phyloP scores from a whole-genome alignment of 2,797 vertebrate genomes.

The Periparus ater region DNA sequence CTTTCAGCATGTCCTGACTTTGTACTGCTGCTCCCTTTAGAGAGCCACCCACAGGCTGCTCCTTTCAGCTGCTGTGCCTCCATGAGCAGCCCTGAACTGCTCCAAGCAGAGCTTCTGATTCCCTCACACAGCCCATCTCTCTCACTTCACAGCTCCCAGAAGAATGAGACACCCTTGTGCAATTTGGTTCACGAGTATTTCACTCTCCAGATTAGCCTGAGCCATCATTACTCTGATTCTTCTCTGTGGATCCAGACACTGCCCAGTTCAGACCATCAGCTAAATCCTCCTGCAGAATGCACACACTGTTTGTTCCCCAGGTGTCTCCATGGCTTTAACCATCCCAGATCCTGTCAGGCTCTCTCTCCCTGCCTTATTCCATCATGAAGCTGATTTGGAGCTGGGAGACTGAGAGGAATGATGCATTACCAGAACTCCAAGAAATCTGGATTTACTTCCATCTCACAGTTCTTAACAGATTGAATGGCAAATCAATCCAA shows the following conservation, averaged over 20 bases:
- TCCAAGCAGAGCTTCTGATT: neutral
- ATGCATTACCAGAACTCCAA: neutral
- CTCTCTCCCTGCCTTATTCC: neutral
- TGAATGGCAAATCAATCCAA: neutral
- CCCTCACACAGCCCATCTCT: neutral
- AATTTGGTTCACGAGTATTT: neutral
- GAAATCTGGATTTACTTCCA: neutral
- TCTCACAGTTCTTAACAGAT: neutral
- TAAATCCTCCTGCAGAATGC: neutral
- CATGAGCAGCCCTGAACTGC: neutral
- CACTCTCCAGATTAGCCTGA: neutral
- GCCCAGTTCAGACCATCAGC: neutral
- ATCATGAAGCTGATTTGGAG: neutral
- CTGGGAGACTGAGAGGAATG: neutral
- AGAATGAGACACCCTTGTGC: neutral
- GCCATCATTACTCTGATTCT: neutral
- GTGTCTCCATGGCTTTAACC: neutral
- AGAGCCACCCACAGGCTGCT: slow-evolving; percentile 24
- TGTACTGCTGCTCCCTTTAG: neutral
- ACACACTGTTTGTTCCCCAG: neutral
- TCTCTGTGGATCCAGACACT: neutral
- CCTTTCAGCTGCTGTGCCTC: neutral
- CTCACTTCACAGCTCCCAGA: neutral
- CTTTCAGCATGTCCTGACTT: slow-evolving; percentile 40
- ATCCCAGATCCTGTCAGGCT: neutral